These are phyloP conservation scores for Sialis lutaria DNA, from an alignment of 2,888 invertebrate species.

Conservation along the genomic window DNA sequence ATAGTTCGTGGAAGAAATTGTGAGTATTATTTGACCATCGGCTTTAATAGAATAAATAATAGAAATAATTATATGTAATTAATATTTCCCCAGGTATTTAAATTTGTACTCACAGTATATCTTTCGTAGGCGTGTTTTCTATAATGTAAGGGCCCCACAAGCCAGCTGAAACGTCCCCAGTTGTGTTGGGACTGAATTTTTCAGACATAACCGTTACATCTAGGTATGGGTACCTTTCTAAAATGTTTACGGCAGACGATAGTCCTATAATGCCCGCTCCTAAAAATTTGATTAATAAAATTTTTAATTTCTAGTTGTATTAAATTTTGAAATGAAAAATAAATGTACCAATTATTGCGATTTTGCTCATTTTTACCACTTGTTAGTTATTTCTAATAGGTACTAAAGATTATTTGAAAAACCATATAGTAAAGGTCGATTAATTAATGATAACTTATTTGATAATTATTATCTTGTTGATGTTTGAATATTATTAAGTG, in stretches of 20 bases:
- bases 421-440: too few relatives aligned
- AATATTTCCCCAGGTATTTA: too few relatives aligned
- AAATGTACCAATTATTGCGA: too few relatives aligned
- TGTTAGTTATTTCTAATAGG: too few relatives aligned
- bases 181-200: constrained; percentile 52
- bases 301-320: background rate
- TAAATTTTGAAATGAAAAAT: too few relatives aligned
- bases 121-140: constrained; percentile 32
- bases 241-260: constrained; percentile 46
- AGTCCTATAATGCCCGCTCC: constrained; percentile 63
- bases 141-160: constrained; percentile 54
- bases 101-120: constrained; percentile 29
- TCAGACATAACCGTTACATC: constrained; percentile 45
- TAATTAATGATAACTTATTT: too few relatives aligned
- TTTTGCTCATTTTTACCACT: too few relatives aligned
- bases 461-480: too few relatives aligned
- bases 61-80: constrained; percentile 1
- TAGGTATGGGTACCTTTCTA: constrained; percentile 32
- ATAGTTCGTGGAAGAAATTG: constrained; percentile 35
- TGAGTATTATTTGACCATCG: constrained; percentile 48
- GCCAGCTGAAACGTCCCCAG: constrained; percentile 63
- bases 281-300: constrained; percentile 24
- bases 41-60: constrained; percentile 23
- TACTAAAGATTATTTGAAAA: too few relatives aligned
- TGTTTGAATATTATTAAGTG: too few relatives aligned